phyloP scores from a whole-genome alignment of 1,140 invertebrate species.

The Ectropis grisescens region DNA sequence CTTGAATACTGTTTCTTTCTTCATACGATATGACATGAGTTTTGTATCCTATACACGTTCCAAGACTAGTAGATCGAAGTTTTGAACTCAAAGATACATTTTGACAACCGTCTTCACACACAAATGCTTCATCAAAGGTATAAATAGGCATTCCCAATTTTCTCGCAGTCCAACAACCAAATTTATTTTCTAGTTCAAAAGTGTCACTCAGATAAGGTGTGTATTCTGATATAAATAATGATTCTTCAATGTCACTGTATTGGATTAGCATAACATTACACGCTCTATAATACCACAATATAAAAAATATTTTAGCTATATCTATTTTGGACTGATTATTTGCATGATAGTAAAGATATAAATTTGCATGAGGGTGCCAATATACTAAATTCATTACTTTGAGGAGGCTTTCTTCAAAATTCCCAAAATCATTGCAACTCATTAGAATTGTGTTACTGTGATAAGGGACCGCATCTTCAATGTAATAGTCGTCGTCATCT shows the following conservation, averaged over 20 bases:
- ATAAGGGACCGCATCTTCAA: constrained; percentile 30
- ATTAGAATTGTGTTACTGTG: constrained; percentile 36
- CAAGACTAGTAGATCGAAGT: constrained; percentile 32
- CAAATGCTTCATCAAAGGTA: constrained; percentile 26
- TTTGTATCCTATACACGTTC: constrained; percentile 45
- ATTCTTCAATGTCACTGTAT: constrained; percentile 19
- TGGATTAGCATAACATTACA: constrained; percentile 40
- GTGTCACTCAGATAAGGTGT: constrained; percentile 36
- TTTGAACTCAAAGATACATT: constrained; percentile 41
- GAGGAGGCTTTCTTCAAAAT: constrained; percentile 30
- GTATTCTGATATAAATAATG: constrained; percentile 24
- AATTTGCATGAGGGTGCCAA: constrained; percentile 42
- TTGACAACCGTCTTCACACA: constrained; percentile 35
- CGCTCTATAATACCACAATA: constrained; percentile 40
- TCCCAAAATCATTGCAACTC: constrained; percentile 20
- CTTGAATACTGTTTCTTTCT: constrained; percentile 10
- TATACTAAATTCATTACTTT: constrained; percentile 25
- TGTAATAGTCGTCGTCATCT: constrained; percentile 17
- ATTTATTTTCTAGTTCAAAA: constrained; percentile 25
- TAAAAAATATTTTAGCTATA: constrained; percentile 39
- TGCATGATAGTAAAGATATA: constrained; percentile 35
- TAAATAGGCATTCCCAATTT: constrained; percentile 34
- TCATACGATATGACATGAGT: constrained; percentile 21
- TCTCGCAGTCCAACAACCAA: constrained; percentile 38
- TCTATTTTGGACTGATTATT: constrained; percentile 11